phyloP scores from a whole-genome alignment of 2,888 invertebrate genomes.

The Leistus spinibarbis region DNA sequence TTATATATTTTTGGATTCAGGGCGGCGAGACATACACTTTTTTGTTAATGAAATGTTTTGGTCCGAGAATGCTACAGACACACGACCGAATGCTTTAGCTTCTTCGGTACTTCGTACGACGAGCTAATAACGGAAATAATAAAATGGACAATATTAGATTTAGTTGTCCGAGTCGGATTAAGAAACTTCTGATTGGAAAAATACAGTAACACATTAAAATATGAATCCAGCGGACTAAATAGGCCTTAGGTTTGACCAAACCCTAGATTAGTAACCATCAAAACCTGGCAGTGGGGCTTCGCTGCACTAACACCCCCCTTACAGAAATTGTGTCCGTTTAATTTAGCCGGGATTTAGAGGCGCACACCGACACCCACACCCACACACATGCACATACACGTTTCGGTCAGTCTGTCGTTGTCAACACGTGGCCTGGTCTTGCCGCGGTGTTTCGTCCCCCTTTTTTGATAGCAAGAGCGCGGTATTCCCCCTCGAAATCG shows the following conservation, averaged over 20 bases:
- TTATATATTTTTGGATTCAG: too few relatives aligned
- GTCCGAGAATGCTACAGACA: too few relatives aligned
- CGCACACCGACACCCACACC: not conserved
- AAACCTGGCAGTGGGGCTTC: not conserved
- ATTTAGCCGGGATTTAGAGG: slow-evolving; percentile 6
- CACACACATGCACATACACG: not conserved
- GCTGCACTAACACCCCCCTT: not conserved
- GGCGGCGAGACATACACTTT: too few relatives aligned
- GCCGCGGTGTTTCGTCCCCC: not conserved
- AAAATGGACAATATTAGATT: not conserved
- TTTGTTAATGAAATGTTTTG: too few relatives aligned
- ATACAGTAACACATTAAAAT: slow-evolving; percentile 53
- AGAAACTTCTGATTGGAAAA: not conserved
- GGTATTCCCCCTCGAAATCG: not conserved
- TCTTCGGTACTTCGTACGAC: too few relatives aligned
- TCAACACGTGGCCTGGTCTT: not conserved
- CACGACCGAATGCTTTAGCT: too few relatives aligned
- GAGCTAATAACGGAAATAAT: too few relatives aligned
- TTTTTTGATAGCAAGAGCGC: not conserved
- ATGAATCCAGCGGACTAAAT: slow-evolving; percentile 54
- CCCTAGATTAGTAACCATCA: slow-evolving; percentile 50
- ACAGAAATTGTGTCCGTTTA: slow-evolving; percentile 8
- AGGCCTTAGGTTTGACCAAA: slow-evolving; percentile 53
- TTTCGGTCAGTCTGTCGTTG: not conserved
- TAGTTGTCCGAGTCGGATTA: not conserved